Evolutionary conservation across 2,797 vertebrate genomes (phyloP).

Genomic region (Phaenicophaeus curvirostris): DNA sequence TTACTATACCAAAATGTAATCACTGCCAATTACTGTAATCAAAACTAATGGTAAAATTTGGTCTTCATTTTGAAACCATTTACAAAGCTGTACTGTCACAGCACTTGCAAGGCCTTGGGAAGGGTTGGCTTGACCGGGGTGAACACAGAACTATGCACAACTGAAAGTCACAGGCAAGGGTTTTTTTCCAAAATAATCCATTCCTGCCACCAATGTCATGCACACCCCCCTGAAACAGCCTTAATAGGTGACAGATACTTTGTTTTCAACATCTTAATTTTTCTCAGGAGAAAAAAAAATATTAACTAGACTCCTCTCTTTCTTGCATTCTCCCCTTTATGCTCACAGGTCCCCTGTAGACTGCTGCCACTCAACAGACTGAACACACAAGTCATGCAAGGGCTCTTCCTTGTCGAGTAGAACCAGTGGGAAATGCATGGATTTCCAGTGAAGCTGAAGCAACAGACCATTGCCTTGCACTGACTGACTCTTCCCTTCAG

Average conservation of each 20-base stretch:
- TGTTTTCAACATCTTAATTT: neutral
- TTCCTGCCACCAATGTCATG: neutral
- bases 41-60: neutral
- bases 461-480: rapidly evolving
- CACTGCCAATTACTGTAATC: neutral
- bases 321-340: rapidly evolving
- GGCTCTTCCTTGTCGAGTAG: rapidly evolving
- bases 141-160: neutral
- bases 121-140: neutral
- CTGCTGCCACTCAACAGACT: neutral
- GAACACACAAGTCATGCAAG: neutral
- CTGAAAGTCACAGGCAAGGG: neutral
- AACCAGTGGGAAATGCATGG: neutral
- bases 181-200: neutral
- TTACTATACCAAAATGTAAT: neutral
- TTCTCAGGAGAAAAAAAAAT: neutral
- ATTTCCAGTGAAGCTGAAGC: neutral
- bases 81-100: neutral
- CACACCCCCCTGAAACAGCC: neutral
- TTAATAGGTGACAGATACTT: neutral
- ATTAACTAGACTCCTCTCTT: neutral
- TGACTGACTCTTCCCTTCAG: neutral
- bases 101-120: neutral
- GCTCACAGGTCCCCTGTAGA: rapidly evolving
- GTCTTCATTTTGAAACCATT: neutral